Evolutionary conservation across 2,113 vertebrate genomes (phyloP), one percentile per base, ranked within the genome.

Genomic region (Panthera tigris): DNA sequence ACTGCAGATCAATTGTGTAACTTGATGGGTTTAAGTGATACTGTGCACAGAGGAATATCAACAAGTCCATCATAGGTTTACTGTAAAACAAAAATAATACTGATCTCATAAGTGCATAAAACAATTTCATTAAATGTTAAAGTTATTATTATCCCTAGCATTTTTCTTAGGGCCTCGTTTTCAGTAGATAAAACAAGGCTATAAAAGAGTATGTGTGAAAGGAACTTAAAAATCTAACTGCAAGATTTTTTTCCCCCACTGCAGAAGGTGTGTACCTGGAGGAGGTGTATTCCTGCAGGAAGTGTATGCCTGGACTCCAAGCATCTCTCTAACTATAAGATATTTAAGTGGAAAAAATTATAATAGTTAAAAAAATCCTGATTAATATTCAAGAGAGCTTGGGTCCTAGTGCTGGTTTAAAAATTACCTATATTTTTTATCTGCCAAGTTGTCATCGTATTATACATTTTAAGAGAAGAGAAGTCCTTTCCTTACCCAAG

Each of bases 1-100:
- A 99, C 87, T 99, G 91, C 78, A 99, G 98, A 82, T 99, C 99
- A 94, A 99, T 99, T 31, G 99, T 99, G 97, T 99, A 99, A 98
- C 99, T 98, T 31, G 99, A 99, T 14, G 99, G 99, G 98, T 99
- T 99, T 98, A 99, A 99, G 98, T 99, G 99, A 98, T 99, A 99
- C 92, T 99, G 99, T 48, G 99, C 99, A 97, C 99, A 99, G 73
- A 99, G 99, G 90, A 99, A 99, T 95, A 99, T 99, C 86, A 99
- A 95, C 69, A 99, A 99, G 98, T 99, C 99, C 99, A 99, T 99
- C 98, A 99, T 98, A 48, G 99, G 99, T 98, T 99, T 99, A 98
- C 99, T 99, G 98, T 86, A 98, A 98, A 98, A 98, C 63, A 98
- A 97, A 63, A 76, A 97, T 45, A 95, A 83, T 4, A 33, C 31